phyloP scores from a whole-genome alignment of 2,797 vertebrate species.

The Hemitrygon akajei region DNA sequence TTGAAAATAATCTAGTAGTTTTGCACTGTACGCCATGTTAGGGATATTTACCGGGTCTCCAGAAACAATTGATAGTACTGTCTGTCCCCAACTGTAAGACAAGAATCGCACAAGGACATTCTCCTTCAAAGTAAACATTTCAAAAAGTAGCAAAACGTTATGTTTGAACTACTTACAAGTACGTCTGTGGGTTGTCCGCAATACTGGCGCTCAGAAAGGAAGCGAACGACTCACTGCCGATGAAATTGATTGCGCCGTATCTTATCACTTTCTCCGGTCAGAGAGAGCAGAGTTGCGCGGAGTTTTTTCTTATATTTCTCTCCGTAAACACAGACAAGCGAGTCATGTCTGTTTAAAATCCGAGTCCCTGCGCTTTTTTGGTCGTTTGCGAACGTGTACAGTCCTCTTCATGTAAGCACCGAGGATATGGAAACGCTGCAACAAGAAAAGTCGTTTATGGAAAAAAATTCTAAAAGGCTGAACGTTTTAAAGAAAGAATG shows the following conservation, averaged over 20 bases:
- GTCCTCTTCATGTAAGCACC: slow-evolving; percentile 40
- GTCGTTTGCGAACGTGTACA: slow-evolving; percentile 52
- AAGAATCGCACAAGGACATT: not conserved
- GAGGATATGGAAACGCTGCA: slow-evolving; percentile 70
- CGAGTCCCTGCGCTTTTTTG: slow-evolving; percentile 42
- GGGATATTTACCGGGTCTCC: not conserved
- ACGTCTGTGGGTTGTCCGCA: slow-evolving; percentile 69
- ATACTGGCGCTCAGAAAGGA: slow-evolving; percentile 74
- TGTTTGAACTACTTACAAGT: slow-evolving; percentile 76
- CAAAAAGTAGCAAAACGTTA: slow-evolving; percentile 60
- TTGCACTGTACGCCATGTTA: not conserved
- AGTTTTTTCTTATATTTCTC: not conserved
- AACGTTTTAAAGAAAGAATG: slow-evolving; percentile 91
- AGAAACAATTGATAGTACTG: not conserved
- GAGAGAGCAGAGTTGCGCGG: slow-evolving; percentile 43
- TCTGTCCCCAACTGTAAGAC: not conserved
- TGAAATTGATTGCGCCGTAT: slow-evolving; percentile 42
- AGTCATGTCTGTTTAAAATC: slow-evolving; percentile 52
- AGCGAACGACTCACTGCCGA: slow-evolving; percentile 54
- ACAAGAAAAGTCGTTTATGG: slow-evolving; percentile 96
- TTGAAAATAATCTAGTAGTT: not conserved
- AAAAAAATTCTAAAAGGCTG: slow-evolving; percentile 89
- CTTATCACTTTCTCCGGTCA: slow-evolving; percentile 48
- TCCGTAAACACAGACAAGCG: slow-evolving; percentile 47
- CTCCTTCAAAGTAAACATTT: slow-evolving; percentile 36